Evolutionary conservation across 2,888 invertebrate species (phyloP), one percentile per base, ranked within the genome.

Genomic region (Volucella inanis): DNA sequence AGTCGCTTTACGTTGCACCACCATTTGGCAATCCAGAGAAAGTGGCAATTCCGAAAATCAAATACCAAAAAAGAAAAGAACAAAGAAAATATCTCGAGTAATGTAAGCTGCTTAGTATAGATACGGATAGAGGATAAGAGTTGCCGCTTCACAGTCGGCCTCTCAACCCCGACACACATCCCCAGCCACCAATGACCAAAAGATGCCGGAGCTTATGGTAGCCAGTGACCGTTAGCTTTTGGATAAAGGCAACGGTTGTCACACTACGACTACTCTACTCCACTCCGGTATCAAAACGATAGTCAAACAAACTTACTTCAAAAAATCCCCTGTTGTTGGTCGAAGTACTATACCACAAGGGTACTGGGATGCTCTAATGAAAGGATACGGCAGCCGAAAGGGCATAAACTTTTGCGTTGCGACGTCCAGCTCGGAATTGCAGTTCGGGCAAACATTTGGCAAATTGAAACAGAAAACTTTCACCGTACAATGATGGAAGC

Each of bases 401-500:
- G 97, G 97, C 89, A 96, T 93, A 76, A 96, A 93, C 87, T 94
- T 94, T 89, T 94, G 93, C 39, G 78, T 76, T 57, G 81, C 67
- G 67, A 87, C 59, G 85, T 90, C 91, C 82, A 96, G 93, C 91
- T 94, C 94, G 87, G 93, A 93, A 87, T 94, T 93, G 92, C 98
- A 98, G 88, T 95, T 93, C 74, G 97, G 97, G 91, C 98, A 98
- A 88, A 92, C 92, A 89, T 94, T 94, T 61, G 97, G 97, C 89
- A 98, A 93, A 88, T 93, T 92, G 89, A 96, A 95, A 91, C 97
- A 97, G 93, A 97, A 97, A 88, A 97, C 94, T 93, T 95, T 95
- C 87, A 95, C 94, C 77, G 94, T 94, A 92, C 98, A 98, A 92
- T 98, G 98, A 93, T 97, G 96, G 93, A 97, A 97, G 93, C 98